Conservation (phyloP, 1,140 invertebrate species). For the Antheraea mylitta region DNA sequence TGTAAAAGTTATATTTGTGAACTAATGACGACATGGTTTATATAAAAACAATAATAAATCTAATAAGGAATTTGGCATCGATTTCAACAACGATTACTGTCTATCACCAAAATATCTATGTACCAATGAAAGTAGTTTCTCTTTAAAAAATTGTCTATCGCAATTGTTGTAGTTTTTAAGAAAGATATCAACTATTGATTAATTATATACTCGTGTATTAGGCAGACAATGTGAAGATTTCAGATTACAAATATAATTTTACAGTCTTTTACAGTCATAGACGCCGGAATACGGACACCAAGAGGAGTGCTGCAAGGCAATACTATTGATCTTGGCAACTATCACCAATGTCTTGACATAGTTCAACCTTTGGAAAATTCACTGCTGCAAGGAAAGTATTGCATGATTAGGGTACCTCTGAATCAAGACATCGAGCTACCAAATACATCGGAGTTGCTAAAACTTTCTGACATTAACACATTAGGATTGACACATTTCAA, state of each 20-base stretch:
- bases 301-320: slow-evolving; percentile 41
- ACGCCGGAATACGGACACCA: slow-evolving; percentile 43
- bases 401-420: slow-evolving; percentile 15
- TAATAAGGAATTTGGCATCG: no score
- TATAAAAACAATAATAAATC: no score
- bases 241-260: background rate
- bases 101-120: no score
- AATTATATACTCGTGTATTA: no score
- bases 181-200: no score
- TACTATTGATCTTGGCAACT: slow-evolving; percentile 37
- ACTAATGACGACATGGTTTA: no score
- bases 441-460: background rate
- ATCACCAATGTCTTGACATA: slow-evolving; percentile 26
- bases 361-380: slow-evolving; percentile 4
- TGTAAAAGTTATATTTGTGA: no score
- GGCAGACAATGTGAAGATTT: background rate
- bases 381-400: slow-evolving; percentile 20
- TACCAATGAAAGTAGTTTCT: no score
- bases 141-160: no score
- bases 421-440: slow-evolving; percentile 7
- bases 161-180: no score
- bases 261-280: slow-evolving; percentile 32
- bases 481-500: background rate
- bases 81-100: no score
- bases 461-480: background rate